Conservation (phyloP, 2,888 invertebrate genomes). For the Pachliopta kotzebuea region DNA sequence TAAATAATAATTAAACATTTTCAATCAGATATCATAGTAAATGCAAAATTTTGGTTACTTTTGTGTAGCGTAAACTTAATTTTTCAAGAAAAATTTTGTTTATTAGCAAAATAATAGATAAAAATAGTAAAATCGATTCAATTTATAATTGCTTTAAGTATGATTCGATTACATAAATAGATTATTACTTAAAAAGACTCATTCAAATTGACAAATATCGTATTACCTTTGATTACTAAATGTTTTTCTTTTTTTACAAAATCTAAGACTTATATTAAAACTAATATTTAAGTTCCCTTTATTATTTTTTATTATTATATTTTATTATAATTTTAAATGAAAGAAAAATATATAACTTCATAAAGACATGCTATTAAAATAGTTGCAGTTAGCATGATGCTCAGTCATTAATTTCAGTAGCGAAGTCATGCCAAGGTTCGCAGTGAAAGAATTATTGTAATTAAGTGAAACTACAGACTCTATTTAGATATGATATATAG, state of each 20-base stretch:
- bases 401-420: conserved; percentile 15
- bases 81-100: neutral
- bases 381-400: conserved; percentile 21
- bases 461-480: conserved; percentile 8
- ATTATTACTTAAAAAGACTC: too few species aligned
- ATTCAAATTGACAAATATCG: too few species aligned
- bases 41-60: neutral
- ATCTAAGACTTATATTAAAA: too few species aligned
- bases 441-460: conserved; percentile 11
- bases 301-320: too few species aligned
- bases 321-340: neutral
- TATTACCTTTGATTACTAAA: too few species aligned
- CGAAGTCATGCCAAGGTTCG: conserved; percentile 6
- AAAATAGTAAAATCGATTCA: too few species aligned
- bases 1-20: neutral
- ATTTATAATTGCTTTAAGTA: too few species aligned
- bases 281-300: too few species aligned
- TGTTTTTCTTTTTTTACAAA: too few species aligned
- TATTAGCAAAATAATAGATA: neutral
- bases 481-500: neutral
- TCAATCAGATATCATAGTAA: neutral
- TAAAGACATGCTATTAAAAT: neutral
- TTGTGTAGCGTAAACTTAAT: neutral
- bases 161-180: too few species aligned
- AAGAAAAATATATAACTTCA: neutral